Base-by-base conservation (phyloP, 2,113 vertebrate species). In the Peromyscus leucopus region DNA sequence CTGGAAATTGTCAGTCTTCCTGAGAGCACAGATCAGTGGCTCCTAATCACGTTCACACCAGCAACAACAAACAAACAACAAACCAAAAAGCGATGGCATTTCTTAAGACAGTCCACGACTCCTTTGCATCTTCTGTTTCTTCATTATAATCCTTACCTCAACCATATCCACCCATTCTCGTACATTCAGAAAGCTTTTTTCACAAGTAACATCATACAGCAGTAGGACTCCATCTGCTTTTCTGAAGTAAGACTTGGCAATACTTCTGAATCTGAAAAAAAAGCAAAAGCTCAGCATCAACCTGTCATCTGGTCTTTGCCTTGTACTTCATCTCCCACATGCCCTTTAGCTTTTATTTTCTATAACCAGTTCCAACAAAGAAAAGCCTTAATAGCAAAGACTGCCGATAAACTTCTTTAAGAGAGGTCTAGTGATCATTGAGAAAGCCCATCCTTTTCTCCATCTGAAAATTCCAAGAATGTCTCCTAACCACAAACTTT, bases 231-330 rank as follows among this genome's bases (percentile, higher is more conserved):
- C 99, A 71, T 99, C 99, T 8, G 99, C 99, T 97, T 99, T 99
- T 82, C 99, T 99, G 98, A 99, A 99, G 97, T 99, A 99, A 0
- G 99, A 99, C 97, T 99, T 99, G 28, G 99, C 99, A 95, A 99
- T 99, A 97, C 99, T 99, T 94, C 99, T 98, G 97, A 99, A 99
- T 97, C 99, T 99, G 97, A 72, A 39, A 74, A 89, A 84, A 94
- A 91, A 82, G 78, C 22, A 86, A 83, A 76, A 72, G n/a, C 19
- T n/a, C 0, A 7, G 19, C 2, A 59, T 78, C 92, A 33, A 19
- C 55, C 33, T 65, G 13, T 17, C 46, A 95, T 33, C 13, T 75
- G 11, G n/a, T n/a, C 12, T 26, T 48, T 46, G 63, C 71, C 16
- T 84, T 7, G 65, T 26, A 65, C 69, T 26, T 61, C n/a, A 21